phyloP scores from a whole-genome alignment of 1,140 invertebrate genomes.

The Acromyrmex heyeri region DNA sequence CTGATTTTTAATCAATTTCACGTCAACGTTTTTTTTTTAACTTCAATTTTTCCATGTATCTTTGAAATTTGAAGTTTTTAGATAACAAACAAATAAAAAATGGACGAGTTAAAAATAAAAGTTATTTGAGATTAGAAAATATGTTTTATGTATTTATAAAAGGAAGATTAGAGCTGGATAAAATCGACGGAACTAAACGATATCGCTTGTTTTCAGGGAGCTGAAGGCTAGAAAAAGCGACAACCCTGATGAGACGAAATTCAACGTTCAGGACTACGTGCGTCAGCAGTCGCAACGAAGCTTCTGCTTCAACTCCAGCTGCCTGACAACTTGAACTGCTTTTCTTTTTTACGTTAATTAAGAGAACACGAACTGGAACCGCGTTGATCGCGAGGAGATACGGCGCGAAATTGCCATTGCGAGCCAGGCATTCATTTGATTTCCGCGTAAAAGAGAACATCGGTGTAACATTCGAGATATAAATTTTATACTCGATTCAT shows the following conservation, averaged over 20 bases:
- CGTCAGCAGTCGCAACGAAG: conserved; percentile 88
- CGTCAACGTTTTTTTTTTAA: no score
- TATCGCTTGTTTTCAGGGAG: conserved; percentile 86
- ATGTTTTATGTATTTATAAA: neutral
- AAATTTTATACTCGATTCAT: conserved; percentile 36
- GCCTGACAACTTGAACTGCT: conserved; percentile 82
- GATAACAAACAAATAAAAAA: neutral
- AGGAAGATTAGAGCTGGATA: neutral
- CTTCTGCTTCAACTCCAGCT: conserved; percentile 84
- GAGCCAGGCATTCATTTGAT: conserved; percentile 23
- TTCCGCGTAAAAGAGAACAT: neutral
- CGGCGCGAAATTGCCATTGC: neutral
- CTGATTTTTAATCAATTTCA: neutral
- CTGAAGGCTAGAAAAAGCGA: conserved; percentile 88
- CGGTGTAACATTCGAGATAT: neutral
- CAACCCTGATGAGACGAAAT: conserved; percentile 87
- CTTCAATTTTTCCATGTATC: no score
- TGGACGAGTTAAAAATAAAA: neutral
- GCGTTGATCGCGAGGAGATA: neutral
- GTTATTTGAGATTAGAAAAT: neutral
- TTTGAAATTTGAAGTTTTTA: neutral
- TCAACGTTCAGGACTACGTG: conserved; percentile 91
- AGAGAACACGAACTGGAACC: conserved; percentile 2
- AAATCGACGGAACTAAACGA: neutral
- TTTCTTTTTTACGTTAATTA: conserved; percentile 23